Conservation (phyloP, 2,113 vertebrate species). For the Corythaeola cristata region DNA sequence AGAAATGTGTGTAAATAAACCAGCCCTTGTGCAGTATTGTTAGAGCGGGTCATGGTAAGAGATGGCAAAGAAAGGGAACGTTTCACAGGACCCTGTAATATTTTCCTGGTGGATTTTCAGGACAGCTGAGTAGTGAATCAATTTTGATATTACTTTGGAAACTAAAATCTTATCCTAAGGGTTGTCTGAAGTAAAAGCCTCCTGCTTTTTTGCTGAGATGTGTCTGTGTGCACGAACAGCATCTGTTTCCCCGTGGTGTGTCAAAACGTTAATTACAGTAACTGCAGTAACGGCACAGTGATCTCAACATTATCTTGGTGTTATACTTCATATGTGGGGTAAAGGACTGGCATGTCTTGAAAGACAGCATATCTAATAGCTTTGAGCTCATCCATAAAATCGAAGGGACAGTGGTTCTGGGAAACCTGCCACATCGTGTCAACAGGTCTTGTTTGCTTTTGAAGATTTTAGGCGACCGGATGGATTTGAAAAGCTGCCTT, state of each 20-base stretch:
- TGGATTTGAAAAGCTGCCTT: neutral
- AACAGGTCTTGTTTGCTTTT: neutral
- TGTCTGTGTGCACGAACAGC: neutral
- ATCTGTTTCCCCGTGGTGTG: neutral
- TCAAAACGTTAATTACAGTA: neutral
- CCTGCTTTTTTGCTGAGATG: neutral
- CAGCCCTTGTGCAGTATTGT: neutral
- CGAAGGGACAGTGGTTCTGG: constrained; percentile 6
- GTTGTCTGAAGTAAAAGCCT: neutral
- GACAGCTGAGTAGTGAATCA: neutral
- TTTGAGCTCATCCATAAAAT: neutral
- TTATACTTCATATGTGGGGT: neutral
- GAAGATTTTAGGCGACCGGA: neutral
- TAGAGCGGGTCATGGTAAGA: neutral
- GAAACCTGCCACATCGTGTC: neutral
- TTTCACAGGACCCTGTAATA: neutral
- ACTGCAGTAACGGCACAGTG: neutral
- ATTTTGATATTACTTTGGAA: neutral
- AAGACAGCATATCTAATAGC: neutral
- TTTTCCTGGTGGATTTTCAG: neutral
- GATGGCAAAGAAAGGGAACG: neutral
- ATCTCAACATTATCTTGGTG: neutral
- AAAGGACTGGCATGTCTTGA: neutral
- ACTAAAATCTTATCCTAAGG: neutral
- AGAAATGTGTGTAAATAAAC: neutral